phyloP scores from a whole-genome alignment of 2,797 vertebrate species.

The Pseudochromis fuscus region DNA sequence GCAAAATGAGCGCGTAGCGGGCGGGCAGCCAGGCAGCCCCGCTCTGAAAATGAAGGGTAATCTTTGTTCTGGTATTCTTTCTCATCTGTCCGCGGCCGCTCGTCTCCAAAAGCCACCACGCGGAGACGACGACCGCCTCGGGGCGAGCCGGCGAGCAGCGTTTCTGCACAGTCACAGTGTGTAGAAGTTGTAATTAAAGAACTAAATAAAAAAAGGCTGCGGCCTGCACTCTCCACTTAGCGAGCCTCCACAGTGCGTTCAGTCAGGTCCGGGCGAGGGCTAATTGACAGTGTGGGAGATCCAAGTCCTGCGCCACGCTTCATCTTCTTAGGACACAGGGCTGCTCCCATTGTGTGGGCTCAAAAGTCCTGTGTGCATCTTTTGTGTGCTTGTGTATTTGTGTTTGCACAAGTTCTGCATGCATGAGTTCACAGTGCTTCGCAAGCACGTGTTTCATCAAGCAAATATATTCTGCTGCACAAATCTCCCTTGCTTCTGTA shows the following conservation, averaged over 20 bases:
- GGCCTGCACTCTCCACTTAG: slow-evolving; percentile 73
- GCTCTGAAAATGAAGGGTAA: slow-evolving; percentile 65
- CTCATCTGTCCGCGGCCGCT: slow-evolving; percentile 59
- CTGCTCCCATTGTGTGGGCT: slow-evolving; percentile 67
- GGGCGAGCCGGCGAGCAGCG: slow-evolving; percentile 45
- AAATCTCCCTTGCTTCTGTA: slow-evolving; percentile 20
- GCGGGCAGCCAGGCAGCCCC: slow-evolving; percentile 32
- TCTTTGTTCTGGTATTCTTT: slow-evolving; percentile 67
- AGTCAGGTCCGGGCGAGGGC: slow-evolving; percentile 57
- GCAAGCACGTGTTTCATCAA: slow-evolving; percentile 31
- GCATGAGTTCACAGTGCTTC: slow-evolving; percentile 39
- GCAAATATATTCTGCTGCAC: slow-evolving; percentile 24
- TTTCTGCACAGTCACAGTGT: slow-evolving; percentile 65
- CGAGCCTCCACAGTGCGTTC: slow-evolving; percentile 59
- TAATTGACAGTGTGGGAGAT: slow-evolving; percentile 81
- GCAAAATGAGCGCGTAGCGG: slow-evolving; percentile 25
- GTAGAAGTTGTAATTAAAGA: slow-evolving; percentile 83
- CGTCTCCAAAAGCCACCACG: slow-evolving; percentile 54
- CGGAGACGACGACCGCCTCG: slow-evolving; percentile 45
- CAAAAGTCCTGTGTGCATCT: slow-evolving; percentile 13
- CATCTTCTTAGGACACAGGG: slow-evolving; percentile 57
- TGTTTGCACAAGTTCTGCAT: slow-evolving; percentile 34
- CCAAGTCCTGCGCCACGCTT: slow-evolving; percentile 69
- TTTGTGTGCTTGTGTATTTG: slow-evolving; percentile 29
- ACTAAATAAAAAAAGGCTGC: slow-evolving; percentile 78